phyloP scores from a whole-genome alignment of 2,113 vertebrate genomes.

The Meleagris gallopavo region DNA sequence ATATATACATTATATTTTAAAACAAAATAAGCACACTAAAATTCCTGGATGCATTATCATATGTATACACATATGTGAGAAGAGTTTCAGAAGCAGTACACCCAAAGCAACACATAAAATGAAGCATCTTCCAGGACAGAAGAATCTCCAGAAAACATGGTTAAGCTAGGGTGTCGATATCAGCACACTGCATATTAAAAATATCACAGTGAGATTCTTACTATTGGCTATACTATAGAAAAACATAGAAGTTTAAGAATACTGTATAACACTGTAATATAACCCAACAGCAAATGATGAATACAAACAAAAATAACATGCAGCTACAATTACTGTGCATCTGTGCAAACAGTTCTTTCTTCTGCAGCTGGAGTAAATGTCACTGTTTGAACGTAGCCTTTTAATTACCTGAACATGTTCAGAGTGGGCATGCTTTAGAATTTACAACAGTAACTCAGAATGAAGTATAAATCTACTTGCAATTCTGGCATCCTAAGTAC shows the following conservation, averaged over 20 bases:
- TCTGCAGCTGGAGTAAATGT: background rate
- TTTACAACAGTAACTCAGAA: background rate
- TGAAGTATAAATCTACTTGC: background rate
- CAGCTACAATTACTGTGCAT: background rate
- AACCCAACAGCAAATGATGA: background rate
- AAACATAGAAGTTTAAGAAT: background rate
- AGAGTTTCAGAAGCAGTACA: background rate
- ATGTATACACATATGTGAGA: accelerated
- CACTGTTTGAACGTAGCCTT: background rate
- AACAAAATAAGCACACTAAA: background rate
- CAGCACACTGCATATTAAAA: background rate
- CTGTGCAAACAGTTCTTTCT: background rate
- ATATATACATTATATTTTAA: background rate
- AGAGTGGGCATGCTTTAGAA: background rate
- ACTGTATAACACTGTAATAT: background rate
- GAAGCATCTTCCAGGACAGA: background rate
- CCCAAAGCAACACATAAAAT: background rate
- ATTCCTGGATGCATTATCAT: background rate
- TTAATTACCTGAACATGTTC: background rate
- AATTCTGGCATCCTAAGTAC: background rate
- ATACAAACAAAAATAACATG: background rate
- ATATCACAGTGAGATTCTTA: background rate
- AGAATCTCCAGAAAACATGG: background rate
- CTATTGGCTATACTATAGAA: background rate
- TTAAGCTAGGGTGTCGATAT: background rate